These are phyloP conservation scores for Myotis planiceps DNA, from an alignment of 2,797 vertebrate species.

Conservation along the genomic window DNA sequence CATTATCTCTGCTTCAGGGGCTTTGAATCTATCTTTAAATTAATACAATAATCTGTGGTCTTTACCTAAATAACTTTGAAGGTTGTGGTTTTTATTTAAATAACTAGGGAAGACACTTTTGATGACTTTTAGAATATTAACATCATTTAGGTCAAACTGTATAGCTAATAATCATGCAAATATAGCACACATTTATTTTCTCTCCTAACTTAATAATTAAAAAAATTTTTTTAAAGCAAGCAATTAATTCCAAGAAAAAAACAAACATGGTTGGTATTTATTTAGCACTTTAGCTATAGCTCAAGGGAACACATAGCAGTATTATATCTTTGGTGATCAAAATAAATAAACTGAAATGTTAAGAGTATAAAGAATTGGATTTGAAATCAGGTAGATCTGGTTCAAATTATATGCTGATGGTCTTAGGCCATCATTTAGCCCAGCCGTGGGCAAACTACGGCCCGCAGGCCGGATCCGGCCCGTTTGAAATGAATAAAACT, in stretches of 20 bases:
- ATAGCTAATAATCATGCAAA: background rate
- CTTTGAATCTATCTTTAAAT: background rate
- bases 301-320: background rate
- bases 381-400: background rate
- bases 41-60: background rate
- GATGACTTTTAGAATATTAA: background rate
- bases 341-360: constrained; percentile 16
- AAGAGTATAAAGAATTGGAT: background rate
- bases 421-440: background rate
- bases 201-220: background rate
- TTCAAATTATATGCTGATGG: constrained; percentile 9
- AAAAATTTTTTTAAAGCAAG: background rate
- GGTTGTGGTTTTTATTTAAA: background rate
- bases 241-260: background rate
- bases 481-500: too few species aligned
- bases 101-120: background rate
- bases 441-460: too few species aligned
- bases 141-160: background rate
- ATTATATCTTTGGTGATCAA: background rate
- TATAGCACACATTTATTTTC: background rate
- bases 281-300: background rate
- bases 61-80: constrained; percentile 16
- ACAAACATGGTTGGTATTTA: background rate
- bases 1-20: background rate
- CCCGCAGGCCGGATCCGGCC: too few species aligned